phyloP scores from a whole-genome alignment of 2,113 vertebrate species.

The Morone saxatilis region DNA sequence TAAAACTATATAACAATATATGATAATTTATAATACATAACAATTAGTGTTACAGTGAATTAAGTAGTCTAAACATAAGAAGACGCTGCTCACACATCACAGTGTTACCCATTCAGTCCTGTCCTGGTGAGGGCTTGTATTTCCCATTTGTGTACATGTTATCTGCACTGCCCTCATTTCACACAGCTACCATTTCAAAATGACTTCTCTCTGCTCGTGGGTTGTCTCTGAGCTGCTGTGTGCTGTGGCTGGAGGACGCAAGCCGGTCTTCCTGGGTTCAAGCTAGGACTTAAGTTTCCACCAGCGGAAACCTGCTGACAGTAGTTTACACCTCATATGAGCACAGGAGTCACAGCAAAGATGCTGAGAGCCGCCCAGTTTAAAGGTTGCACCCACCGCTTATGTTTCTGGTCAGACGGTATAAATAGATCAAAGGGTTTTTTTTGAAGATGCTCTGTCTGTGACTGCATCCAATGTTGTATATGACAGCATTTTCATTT shows the following conservation, averaged over 20 bases:
- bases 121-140: not conserved
- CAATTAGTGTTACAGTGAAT: too few relatives aligned
- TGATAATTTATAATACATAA: too few relatives aligned
- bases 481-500: not conserved
- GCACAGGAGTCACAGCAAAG: constrained; percentile 18
- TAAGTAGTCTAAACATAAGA: too few relatives aligned
- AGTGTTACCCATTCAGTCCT: not conserved
- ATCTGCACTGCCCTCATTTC: not conserved
- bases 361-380: not conserved
- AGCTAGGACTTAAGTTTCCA: constrained; percentile 47
- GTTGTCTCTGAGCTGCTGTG: not conserved
- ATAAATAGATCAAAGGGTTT: constrained; percentile 19
- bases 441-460: not conserved
- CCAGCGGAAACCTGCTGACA: constrained; percentile 25
- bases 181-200: not conserved
- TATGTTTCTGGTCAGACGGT: not conserved
- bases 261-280: constrained; percentile 30
- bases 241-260: constrained; percentile 16
- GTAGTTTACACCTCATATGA: not conserved
- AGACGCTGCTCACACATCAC: not conserved
- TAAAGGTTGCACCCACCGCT: not conserved
- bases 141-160: not conserved
- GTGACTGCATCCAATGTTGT: not conserved
- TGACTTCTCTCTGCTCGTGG: not conserved
- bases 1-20: too few relatives aligned